phyloP scores from a whole-genome alignment of 2,797 vertebrate species.

The Alfaro cultratus region DNA sequence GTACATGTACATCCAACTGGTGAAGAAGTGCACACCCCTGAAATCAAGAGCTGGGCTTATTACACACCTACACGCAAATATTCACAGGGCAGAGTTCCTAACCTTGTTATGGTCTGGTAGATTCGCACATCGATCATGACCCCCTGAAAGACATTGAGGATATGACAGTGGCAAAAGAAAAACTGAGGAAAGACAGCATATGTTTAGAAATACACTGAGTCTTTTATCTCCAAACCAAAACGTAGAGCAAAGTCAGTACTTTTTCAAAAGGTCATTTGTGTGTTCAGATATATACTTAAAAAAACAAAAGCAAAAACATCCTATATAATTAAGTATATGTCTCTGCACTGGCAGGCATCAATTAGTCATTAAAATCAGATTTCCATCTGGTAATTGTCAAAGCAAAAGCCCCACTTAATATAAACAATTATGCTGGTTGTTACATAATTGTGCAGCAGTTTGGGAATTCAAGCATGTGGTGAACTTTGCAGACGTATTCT shows the following conservation, averaged over 20 bases:
- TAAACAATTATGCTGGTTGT: not conserved
- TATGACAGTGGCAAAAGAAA: conserved; percentile 24
- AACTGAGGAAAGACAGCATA: conserved; percentile 11
- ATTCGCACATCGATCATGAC: conserved; percentile 72
- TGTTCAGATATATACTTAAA: not conserved
- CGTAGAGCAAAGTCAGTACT: not conserved
- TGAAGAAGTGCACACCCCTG: conserved; percentile 20
- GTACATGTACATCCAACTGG: conserved; percentile 16
- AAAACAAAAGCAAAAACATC: not conserved
- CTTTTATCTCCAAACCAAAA: conserved; percentile 28
- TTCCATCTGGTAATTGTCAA: not conserved
- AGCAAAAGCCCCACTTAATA: not conserved
- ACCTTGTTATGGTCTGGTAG: conserved; percentile 64
- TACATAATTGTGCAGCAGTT: not conserved
- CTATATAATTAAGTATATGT: not conserved
- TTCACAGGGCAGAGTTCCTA: conserved; percentile 61
- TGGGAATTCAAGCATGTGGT: not conserved
- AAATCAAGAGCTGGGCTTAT: conserved; percentile 51
- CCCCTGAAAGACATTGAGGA: conserved; percentile 60
- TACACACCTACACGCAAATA: conserved; percentile 29
- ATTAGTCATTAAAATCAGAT: not conserved
- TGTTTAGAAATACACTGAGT: conserved; percentile 28
- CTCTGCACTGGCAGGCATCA: not conserved
- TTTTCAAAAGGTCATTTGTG: conserved; percentile 9
- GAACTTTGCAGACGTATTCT: not conserved